Conservation (phyloP, 2,797 vertebrate genomes). For the Periophthalmus magnuspinnatus region DNA sequence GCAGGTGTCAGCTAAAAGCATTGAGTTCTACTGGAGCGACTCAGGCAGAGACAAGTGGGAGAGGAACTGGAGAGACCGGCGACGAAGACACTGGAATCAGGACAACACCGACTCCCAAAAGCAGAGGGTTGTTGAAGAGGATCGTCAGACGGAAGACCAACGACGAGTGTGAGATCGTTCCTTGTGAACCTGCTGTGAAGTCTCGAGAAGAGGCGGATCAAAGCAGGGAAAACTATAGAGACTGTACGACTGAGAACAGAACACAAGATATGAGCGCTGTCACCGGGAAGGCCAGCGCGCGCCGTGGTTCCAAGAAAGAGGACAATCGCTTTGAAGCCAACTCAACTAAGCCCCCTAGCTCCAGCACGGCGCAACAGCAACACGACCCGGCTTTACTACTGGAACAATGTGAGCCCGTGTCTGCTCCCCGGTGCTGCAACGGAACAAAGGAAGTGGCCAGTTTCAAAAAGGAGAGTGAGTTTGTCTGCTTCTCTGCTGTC, state of each 20-base stretch:
- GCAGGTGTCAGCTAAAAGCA: constrained; percentile 69
- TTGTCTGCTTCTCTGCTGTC: constrained; percentile 57
- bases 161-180: constrained; percentile 12
- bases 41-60: constrained; percentile 40
- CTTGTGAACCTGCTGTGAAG: constrained; percentile 6
- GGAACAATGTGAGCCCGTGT: constrained; percentile 38
- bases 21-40: constrained; percentile 38
- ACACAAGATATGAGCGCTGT: constrained; percentile 33
- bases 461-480: constrained; percentile 56
- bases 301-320: constrained; percentile 22
- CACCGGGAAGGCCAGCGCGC: constrained; percentile 47
- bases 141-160: constrained; percentile 2
- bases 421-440: constrained; percentile 20
- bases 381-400: constrained; percentile 24
- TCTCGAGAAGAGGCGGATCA: constrained; percentile 1
- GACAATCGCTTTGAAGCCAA: constrained; percentile 1
- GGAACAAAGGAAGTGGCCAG: constrained; percentile 32
- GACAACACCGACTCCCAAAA: constrained; percentile 7
- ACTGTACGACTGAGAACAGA: constrained; percentile 6
- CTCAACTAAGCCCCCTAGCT: neutral
- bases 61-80: constrained; percentile 28
- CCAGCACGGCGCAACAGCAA: constrained; percentile 22
- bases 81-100: constrained; percentile 18
- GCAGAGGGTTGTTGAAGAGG: neutral
- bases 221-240: constrained; percentile 9